phyloP scores from a whole-genome alignment of 1,140 invertebrate genomes.

The Drosophila mojavensis region DNA sequence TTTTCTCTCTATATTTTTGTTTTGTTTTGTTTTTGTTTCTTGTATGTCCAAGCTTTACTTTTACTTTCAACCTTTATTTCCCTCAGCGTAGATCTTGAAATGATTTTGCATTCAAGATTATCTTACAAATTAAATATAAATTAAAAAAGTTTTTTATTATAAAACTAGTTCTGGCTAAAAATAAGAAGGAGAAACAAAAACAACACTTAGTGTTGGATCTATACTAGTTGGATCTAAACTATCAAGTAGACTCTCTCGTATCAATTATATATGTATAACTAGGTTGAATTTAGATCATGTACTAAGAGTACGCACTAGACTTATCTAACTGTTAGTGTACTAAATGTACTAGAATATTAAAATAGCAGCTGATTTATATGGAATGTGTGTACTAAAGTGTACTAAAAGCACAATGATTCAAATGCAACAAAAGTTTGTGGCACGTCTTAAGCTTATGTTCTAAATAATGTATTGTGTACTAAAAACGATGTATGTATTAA shows the following conservation, averaged over 20 bases:
- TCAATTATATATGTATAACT: conserved; percentile 29
- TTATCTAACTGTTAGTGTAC: no score
- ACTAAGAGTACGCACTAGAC: conserved; percentile 11
- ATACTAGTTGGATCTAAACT: conserved; percentile 36
- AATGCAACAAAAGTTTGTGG: conserved; percentile 38
- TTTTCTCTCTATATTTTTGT: conserved; percentile 15
- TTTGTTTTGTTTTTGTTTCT: conserved; percentile 34
- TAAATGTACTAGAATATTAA: not conserved
- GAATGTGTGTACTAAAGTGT: conserved; percentile 11
- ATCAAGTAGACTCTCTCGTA: conserved; percentile 69
- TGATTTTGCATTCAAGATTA: conserved; percentile 62
- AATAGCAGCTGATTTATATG: not conserved
- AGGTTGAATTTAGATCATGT: conserved; percentile 32
- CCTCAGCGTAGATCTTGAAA: conserved; percentile 60
- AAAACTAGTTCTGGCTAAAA: conserved; percentile 4
- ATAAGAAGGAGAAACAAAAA: conserved; percentile 33
- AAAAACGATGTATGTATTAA: conserved; percentile 31
- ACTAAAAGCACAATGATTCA: conserved; percentile 31
- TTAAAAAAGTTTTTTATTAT: conserved; percentile 46
- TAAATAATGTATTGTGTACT: conserved; percentile 8
- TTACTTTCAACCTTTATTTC: conserved; percentile 78
- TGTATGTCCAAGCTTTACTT: conserved; percentile 45
- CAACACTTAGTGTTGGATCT: conserved; percentile 74
- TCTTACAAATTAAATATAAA: conserved; percentile 68
- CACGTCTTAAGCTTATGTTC: conserved; percentile 14